Percentiles rank a stretch among this genome's conserved stretches.
Evolutionary conservation across 2,888 invertebrate species (phyloP).

Genomic region (Andricus quercusramuli): DNA sequence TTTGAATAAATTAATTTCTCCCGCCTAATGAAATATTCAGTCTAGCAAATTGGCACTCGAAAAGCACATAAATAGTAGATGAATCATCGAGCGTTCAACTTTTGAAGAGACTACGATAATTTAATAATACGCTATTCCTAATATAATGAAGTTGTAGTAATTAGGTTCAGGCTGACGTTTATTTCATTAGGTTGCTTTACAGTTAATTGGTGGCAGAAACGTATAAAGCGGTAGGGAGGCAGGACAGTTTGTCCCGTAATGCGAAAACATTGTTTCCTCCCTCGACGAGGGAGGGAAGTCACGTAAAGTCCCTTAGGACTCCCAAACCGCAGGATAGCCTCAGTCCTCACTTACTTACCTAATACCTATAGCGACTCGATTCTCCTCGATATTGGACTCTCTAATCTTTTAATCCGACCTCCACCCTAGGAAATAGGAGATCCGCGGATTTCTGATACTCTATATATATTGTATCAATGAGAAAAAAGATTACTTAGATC

Average conservation of each 20-base stretch:
- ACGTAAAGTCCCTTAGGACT: conserved; percentile 68
- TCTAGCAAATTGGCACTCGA: background rate
- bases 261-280: conserved; percentile 56
- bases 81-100: background rate
- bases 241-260: conserved; percentile 63
- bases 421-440: conserved; percentile 49
- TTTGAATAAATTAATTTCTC: background rate
- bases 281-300: conserved; percentile 57
- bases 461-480: background rate
- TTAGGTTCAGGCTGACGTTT: conserved; percentile 57
- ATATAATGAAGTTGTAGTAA: conserved; percentile 46
- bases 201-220: conserved; percentile 67
- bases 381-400: conserved; percentile 63
- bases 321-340: conserved; percentile 51
- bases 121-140: conserved; percentile 48
- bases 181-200: conserved; percentile 64
- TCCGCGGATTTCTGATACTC: background rate
- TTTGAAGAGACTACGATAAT: background rate
- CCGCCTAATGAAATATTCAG: background rate
- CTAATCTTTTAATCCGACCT: conserved; percentile 70
- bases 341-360: conserved; percentile 56
- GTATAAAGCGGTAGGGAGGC: conserved; percentile 64
- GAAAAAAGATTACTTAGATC: no score
- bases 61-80: background rate
- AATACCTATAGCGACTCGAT: conserved; percentile 43